Conservation (phyloP, 2,888 invertebrate genomes). For the Mellilla xanthometata region DNA sequence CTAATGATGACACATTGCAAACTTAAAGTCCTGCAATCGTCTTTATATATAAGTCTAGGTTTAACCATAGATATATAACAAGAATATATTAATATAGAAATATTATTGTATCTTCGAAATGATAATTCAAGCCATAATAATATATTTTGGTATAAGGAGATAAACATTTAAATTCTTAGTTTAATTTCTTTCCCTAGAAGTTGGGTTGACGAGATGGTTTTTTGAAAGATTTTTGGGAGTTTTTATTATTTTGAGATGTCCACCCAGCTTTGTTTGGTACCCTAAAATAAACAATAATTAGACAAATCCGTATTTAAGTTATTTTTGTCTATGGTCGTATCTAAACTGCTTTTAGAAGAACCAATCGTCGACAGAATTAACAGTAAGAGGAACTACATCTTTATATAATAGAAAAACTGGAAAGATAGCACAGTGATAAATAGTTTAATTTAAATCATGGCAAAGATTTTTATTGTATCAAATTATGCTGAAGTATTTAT, state of each 20-base stretch:
- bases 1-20: constrained; percentile 72
- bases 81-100: constrained; percentile 69
- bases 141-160: constrained; percentile 81
- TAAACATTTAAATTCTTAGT: constrained; percentile 60
- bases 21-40: constrained; percentile 75
- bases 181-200: constrained; percentile 41
- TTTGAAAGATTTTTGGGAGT: constrained; percentile 6
- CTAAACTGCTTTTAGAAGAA: too few relatives aligned
- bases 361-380: constrained; percentile 17
- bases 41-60: constrained; percentile 68
- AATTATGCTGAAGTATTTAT: neutral
- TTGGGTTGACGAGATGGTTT: constrained; percentile 49
- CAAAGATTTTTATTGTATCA: constrained; percentile 46
- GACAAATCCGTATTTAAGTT: too few relatives aligned
- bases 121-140: constrained; percentile 80
- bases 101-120: constrained; percentile 73
- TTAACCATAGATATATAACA: constrained; percentile 64
- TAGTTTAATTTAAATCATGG: too few relatives aligned
- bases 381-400: too few relatives aligned
- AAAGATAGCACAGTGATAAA: too few relatives aligned
- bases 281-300: too few relatives aligned
- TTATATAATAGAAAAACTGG: too few relatives aligned
- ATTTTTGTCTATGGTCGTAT: too few relatives aligned
- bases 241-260: constrained; percentile 28
- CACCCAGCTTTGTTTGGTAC: constrained; percentile 51